Percentiles rank a stretch among this genome's conserved stretches.
phyloP scores from a whole-genome alignment of 2,113 vertebrate genomes.

The Rhynchopsitta pachyrhyncha region DNA sequence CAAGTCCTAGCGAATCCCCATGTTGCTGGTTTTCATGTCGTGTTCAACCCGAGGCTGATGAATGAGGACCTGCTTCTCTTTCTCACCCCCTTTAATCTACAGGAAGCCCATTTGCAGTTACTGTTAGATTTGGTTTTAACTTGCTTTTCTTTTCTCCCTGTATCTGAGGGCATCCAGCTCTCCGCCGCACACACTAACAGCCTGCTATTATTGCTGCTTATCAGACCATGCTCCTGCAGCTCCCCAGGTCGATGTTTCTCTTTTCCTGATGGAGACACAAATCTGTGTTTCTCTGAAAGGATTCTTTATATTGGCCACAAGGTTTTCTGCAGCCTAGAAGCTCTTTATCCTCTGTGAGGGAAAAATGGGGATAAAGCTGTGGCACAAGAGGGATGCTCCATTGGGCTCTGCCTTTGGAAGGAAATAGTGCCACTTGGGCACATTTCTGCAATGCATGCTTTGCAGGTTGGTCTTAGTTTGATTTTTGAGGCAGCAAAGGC shows the following conservation, averaged over 20 bases:
- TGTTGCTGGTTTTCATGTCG: not conserved
- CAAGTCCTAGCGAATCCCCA: not conserved
- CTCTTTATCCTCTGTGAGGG: not conserved
- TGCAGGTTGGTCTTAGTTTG: not conserved
- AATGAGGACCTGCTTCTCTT: not conserved
- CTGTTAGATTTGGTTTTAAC: not conserved
- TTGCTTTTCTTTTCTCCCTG: not conserved
- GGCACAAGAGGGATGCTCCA: not conserved
- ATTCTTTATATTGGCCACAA: not conserved
- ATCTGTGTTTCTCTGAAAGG: not conserved
- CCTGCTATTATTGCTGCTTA: not conserved
- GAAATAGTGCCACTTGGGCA: not conserved
- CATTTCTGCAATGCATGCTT: fast-evolving
- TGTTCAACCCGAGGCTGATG: not conserved
- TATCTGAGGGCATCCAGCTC: not conserved
- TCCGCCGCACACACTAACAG: fast-evolving
- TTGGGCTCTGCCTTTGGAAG: not conserved
- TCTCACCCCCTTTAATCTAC: not conserved
- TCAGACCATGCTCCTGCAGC: not conserved
- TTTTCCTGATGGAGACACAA: not conserved
- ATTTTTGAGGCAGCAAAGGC: not conserved
- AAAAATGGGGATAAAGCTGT: fast-evolving
- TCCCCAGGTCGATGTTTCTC: fast-evolving
- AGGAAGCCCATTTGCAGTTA: not conserved
- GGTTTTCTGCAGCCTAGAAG: not conserved